These are phyloP conservation scores for Platycheirus albimanus DNA, from an alignment of 2,888 invertebrate genomes.

Conservation along the genomic window DNA sequence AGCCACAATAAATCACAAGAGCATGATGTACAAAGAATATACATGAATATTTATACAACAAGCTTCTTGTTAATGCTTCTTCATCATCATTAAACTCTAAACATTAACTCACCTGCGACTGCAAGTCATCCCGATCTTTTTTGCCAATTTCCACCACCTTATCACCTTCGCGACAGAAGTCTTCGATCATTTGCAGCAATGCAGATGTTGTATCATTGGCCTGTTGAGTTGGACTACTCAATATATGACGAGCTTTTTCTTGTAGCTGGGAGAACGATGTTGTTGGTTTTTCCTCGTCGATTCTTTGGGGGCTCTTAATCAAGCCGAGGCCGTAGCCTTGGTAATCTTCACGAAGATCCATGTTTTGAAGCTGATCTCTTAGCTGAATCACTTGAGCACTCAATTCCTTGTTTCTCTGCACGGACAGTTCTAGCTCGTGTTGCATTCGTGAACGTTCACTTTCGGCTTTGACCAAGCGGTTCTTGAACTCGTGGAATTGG, in stretches of 20 bases:
- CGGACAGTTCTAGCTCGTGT: conserved; percentile 85
- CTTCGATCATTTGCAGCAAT: conserved; percentile 85
- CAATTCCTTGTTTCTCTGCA: conserved; percentile 85
- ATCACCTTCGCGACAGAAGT: conserved; percentile 85
- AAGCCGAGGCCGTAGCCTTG: conserved; percentile 84
- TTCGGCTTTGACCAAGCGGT: conserved; percentile 81
- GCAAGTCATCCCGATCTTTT: conserved; percentile 88
- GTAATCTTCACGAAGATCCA: conserved; percentile 83
- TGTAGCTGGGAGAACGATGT: conserved; percentile 81
- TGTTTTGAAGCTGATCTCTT: conserved; percentile 82
- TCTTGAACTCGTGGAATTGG: conserved; percentile 85
- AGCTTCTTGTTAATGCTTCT: background rate
- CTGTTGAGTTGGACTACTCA: conserved; percentile 78
- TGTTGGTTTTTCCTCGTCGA: conserved; percentile 76
- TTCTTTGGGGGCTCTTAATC: conserved; percentile 78
- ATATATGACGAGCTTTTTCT: conserved; percentile 80
- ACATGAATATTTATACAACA: conserved; percentile 31
- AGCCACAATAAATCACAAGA: conserved; percentile 39
- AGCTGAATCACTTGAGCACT: conserved; percentile 83
- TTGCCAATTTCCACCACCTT: conserved; percentile 86
- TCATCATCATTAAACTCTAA: too few relatives aligned
- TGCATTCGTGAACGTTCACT: conserved; percentile 83
- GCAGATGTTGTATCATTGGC: conserved; percentile 79
- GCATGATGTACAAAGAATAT: conserved; percentile 2
- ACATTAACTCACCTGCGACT: conserved; percentile 86